Evolutionary conservation across 2,797 vertebrate genomes (phyloP).

Genomic region (Hipposideros larvatus): DNA sequence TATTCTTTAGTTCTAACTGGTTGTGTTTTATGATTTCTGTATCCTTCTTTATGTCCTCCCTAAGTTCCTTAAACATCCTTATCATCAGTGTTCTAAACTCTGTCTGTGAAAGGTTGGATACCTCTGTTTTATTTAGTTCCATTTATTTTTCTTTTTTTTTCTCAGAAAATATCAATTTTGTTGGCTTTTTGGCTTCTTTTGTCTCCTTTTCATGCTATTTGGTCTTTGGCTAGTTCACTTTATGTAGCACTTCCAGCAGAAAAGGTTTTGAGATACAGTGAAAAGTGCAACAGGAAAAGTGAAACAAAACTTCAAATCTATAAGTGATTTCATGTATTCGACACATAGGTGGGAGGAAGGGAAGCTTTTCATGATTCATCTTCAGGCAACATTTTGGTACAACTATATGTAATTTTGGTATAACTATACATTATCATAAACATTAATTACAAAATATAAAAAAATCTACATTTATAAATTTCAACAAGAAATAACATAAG

Average conservation of each 20-base stretch:
- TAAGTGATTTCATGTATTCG: not conserved
- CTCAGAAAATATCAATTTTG: conserved; percentile 37
- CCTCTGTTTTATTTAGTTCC: no score
- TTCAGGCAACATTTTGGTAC: not conserved
- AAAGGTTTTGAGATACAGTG: not conserved
- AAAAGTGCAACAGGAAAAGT: conserved; percentile 3
- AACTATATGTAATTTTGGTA: not conserved
- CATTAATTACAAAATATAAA: not conserved
- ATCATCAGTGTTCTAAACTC: no score
- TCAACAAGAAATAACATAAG: conserved; percentile 17
- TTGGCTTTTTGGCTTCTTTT: conserved; percentile 23
- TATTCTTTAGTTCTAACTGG: no score
- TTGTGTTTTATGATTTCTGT: no score
- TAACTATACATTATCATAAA: conserved; percentile 22
- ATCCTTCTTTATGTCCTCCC: no score
- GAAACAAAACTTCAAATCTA: conserved; percentile 19
- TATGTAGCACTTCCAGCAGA: conserved; percentile 15
- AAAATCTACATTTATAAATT: conserved; percentile 4
- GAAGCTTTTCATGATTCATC: conserved; percentile 19
- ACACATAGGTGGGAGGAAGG: not conserved
- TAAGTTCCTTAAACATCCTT: no score
- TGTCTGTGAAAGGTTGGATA: no score
- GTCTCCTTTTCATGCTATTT: not conserved
- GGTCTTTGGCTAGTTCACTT: conserved; percentile 20
- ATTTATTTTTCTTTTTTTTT: no score